Conservation (phyloP, 2,113 vertebrate genomes). For the Chaetops frenatus region DNA sequence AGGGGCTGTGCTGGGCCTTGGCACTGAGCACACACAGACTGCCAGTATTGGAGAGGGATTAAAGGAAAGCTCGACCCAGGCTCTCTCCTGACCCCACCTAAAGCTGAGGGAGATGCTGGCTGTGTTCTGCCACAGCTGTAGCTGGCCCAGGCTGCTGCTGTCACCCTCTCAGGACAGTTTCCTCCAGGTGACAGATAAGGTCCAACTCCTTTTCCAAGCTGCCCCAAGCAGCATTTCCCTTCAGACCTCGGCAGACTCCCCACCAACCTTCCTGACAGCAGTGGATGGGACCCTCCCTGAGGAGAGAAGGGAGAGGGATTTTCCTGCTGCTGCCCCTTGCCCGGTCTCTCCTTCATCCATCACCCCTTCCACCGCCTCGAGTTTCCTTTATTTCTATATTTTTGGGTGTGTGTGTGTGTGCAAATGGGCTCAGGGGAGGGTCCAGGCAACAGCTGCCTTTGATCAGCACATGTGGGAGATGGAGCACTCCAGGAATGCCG, state of each 20-base stretch:
- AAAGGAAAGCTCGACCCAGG: neutral
- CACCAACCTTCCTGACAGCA: neutral
- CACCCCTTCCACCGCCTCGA: neutral
- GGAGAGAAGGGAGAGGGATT: neutral
- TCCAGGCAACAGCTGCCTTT: constrained; percentile 75
- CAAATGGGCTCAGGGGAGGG: constrained; percentile 52
- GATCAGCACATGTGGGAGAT: constrained; percentile 76
- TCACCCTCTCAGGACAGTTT: neutral
- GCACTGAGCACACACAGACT: neutral
- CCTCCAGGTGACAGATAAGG: neutral
- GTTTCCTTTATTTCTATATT: constrained; percentile 3
- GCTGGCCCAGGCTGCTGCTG: neutral
- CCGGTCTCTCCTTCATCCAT: neutral
- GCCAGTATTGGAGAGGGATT: accelerated
- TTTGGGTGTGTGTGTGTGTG: neutral
- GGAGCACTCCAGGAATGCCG: constrained; percentile 68
- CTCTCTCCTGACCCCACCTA: neutral
- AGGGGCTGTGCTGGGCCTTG: too few species aligned
- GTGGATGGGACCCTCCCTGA: neutral
- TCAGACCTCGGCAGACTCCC: neutral
- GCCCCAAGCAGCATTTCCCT: neutral
- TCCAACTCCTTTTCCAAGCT: neutral
- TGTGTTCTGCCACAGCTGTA: neutral
- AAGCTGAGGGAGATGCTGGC: neutral
- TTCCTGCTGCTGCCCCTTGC: neutral